Evolutionary conservation across 2,797 vertebrate genomes (phyloP), one percentile per base, ranked within the genome.

Genomic region (Cheirogaleus major): DNA sequence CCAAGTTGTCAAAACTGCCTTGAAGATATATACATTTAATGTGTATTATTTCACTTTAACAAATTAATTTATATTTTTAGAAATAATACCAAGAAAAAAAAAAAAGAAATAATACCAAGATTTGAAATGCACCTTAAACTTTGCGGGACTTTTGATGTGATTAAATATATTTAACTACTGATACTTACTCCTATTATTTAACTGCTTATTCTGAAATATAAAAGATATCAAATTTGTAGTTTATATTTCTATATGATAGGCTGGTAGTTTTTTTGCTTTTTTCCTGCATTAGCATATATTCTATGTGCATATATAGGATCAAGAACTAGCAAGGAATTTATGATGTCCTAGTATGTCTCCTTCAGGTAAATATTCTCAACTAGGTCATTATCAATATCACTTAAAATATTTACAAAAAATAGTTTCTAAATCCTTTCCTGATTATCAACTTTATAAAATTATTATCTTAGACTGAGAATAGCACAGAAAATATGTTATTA

Each of bases 61-160:
- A 69, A 93, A 75, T 83, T 91, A 83, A 63, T 38, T 17, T 73
- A 23, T 8, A 63, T 41, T 45, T 89, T 80, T 85, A 75, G 55
- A 95, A 95, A 45, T 92, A 93, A 92, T 89, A 96, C 0, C 10
- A 65, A 15, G n/a, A 52, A n/a, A n/a, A n/a, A n/a, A n/a, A n/a
- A n/a, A n/a, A n/a, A n/a, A 75, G 55, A 95, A 95, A 45, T 92
- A 93, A 92, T 89, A 96, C 0, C 10, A 65, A 15, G n/a, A 52
- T 95, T 96, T 98, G 79, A 89, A 94, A 45, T 65, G 52, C 4
- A 89, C 12, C 63, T 95, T 13, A 91, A 81, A 95, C 76, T 96
- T 97, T 11, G 35, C 38, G 93, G 30, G 30, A 84, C 72, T 91
- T 14, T 41, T 63, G 82, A 30, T 65, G 52, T 91, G 14, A 81